Evolutionary conservation across 1,140 invertebrate species (phyloP).

Genomic region (Acromyrmex charruanus): DNA sequence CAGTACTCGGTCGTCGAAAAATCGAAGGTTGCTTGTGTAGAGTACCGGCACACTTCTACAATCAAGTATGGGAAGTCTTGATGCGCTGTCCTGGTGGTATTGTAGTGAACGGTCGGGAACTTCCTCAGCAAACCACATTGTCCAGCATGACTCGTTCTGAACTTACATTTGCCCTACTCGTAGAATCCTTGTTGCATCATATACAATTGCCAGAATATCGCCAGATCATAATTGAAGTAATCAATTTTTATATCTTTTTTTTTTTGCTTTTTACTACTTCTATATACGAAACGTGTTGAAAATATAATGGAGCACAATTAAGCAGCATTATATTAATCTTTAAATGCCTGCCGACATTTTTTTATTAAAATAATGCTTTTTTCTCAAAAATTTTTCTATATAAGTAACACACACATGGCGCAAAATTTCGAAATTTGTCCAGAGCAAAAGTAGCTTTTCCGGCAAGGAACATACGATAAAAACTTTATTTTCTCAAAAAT

Average conservation of each 20-base stretch:
- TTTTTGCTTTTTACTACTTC: conserved; percentile 17
- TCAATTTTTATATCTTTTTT: conserved; percentile 1
- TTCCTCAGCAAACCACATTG: conserved; percentile 97
- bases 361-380: too few species aligned
- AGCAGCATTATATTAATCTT: too few species aligned
- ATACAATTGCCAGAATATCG: conserved; percentile 96
- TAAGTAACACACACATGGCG: too few species aligned
- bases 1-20: conserved; percentile 89
- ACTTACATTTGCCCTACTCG: conserved; percentile 97
- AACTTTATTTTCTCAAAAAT: too few species aligned
- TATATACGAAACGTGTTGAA: conserved; percentile 6
- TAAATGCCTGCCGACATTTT: too few species aligned
- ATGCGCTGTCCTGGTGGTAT: conserved; percentile 95
- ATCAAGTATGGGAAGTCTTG: conserved; percentile 98
- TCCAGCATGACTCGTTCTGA: conserved; percentile 98
- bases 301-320: background rate
- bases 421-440: too few species aligned
- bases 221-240: conserved; percentile 95
- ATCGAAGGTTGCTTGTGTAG: conserved; percentile 98
- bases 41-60: conserved; percentile 97
- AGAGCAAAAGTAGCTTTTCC: too few species aligned
- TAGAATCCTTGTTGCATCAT: conserved; percentile 97
- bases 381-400: too few species aligned
- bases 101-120: conserved; percentile 92
- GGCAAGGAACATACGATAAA: too few species aligned